Percentiles rank a stretch among this genome's conserved stretches.
phyloP scores from a whole-genome alignment of 2,888 invertebrate genomes.

The Hirtodrosophila cameraria region DNA sequence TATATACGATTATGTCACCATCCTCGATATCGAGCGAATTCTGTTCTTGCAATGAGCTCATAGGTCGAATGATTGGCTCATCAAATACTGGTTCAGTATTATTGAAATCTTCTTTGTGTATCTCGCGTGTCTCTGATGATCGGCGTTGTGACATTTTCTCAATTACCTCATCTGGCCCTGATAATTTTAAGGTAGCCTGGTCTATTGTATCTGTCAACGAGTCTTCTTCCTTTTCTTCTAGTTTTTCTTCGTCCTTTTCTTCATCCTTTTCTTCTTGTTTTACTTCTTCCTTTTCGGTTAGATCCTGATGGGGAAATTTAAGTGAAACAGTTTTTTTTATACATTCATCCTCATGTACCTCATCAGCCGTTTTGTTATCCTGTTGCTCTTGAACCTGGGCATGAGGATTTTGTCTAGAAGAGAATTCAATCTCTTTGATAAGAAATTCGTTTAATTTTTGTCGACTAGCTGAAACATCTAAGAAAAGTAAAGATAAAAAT shows the following conservation, averaged over 20 bases:
- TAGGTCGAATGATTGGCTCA: constrained; percentile 64
- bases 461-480: neutral
- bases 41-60: constrained; percentile 64
- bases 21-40: constrained; percentile 67
- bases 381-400: neutral
- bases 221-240: neutral
- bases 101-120: constrained; percentile 7
- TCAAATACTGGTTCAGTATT: constrained; percentile 54
- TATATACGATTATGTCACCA: constrained; percentile 69
- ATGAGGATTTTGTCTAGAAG: constrained; percentile 1
- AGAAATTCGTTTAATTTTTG: constrained; percentile 38
- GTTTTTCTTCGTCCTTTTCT: neutral
- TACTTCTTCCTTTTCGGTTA: neutral
- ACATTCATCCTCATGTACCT: constrained; percentile 54
- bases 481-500: neutral
- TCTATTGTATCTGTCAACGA: constrained; percentile 35
- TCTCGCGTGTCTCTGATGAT: constrained; percentile 56
- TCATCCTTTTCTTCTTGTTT: neutral
- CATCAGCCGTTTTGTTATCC: constrained; percentile 24
- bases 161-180: constrained; percentile 71
- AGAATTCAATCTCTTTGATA: constrained; percentile 40
- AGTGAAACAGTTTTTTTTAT: constrained; percentile 54
- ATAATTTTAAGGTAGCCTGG: constrained; percentile 67
- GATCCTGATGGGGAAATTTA: neutral
- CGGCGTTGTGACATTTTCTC: constrained; percentile 74